These are phyloP conservation scores for Hyperoplus lanceolatus DNA, from an alignment of 2,797 vertebrate species.

Conservation along the genomic window DNA sequence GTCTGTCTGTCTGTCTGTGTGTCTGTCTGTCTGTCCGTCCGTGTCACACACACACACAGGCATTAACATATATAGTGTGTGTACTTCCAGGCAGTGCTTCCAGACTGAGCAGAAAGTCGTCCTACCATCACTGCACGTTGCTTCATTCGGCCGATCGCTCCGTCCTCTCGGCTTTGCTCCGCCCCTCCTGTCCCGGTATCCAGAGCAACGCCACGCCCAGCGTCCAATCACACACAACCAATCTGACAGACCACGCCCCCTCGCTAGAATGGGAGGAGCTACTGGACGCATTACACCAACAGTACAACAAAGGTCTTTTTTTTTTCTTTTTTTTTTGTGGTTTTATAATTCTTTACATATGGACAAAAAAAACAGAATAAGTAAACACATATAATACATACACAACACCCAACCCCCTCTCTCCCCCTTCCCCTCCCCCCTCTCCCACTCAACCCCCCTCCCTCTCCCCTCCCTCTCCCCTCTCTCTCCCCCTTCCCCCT, in stretches of 20 bases:
- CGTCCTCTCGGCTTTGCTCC: constrained; percentile 86
- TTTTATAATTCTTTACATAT: too few relatives aligned
- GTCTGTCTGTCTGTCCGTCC: too few relatives aligned
- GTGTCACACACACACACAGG: too few relatives aligned
- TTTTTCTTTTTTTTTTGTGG: too few relatives aligned
- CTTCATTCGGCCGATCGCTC: constrained; percentile 86
- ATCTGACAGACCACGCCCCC: constrained; percentile 90
- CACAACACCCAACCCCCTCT: too few relatives aligned
- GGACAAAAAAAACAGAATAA: too few relatives aligned
- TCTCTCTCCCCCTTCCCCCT: too few relatives aligned
- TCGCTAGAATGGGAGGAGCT: constrained; percentile 86
- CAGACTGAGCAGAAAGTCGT: constrained; percentile 89
- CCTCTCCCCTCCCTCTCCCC: too few relatives aligned
- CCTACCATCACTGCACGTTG: constrained; percentile 96
- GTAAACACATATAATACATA: too few relatives aligned
- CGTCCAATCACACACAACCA: constrained; percentile 89
- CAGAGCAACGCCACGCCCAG: constrained; percentile 94
- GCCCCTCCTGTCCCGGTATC: constrained; percentile 88
- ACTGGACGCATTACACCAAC: constrained; percentile 84
- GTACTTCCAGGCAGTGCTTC: constrained; percentile 89
- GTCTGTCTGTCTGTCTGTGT: too few relatives aligned
- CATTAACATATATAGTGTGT: background rate
- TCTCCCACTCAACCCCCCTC: too few relatives aligned
- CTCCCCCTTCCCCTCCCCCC: too few relatives aligned
- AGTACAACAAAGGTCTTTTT: constrained; percentile 83